These are phyloP conservation scores for Planococcus citri DNA, from an alignment of 1,140 invertebrate genomes.

Conservation along the genomic window DNA sequence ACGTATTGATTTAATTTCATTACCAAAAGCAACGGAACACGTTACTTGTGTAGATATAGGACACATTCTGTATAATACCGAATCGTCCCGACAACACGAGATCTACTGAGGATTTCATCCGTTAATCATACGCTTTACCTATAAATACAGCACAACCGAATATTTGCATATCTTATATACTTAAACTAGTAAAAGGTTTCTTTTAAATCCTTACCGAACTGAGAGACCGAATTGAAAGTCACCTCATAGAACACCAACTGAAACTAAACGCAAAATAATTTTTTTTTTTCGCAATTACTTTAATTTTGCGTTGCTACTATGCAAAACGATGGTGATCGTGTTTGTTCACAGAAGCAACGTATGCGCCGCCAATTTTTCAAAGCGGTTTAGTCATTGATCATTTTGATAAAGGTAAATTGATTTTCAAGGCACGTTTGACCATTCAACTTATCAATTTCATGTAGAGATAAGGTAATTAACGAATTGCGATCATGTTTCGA, in stretches of 20 bases:
- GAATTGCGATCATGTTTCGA: too few species aligned
- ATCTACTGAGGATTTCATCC: slow-evolving; percentile 11
- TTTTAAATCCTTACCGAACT: slow-evolving; percentile 9
- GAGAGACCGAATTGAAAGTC: neutral
- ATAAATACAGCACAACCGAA: slow-evolving; percentile 18
- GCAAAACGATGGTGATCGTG: neutral
- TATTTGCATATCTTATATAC: slow-evolving; percentile 17
- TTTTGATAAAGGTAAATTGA: too few species aligned
- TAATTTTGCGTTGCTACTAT: neutral
- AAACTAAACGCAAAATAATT: slow-evolving; percentile 21
- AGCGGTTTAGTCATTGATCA: too few species aligned
- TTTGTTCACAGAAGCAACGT: neutral
- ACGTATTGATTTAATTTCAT: slow-evolving; percentile 14
- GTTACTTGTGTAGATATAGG: slow-evolving; percentile 15
- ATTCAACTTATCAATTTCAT: too few species aligned
- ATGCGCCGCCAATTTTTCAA: too few species aligned
- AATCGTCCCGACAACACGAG: slow-evolving; percentile 12
- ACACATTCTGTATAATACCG: slow-evolving; percentile 4
- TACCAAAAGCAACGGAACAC: slow-evolving; percentile 15
- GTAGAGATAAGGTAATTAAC: too few species aligned
- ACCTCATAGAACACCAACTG: slow-evolving; percentile 10
- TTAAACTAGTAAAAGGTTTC: slow-evolving; percentile 1
- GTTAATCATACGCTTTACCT: slow-evolving; percentile 19
- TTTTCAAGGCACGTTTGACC: too few species aligned
- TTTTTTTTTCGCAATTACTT: neutral